These are phyloP conservation scores for Semnopithecus entellus DNA, from an alignment of 2,113 vertebrate genomes.

Conservation along the genomic window DNA sequence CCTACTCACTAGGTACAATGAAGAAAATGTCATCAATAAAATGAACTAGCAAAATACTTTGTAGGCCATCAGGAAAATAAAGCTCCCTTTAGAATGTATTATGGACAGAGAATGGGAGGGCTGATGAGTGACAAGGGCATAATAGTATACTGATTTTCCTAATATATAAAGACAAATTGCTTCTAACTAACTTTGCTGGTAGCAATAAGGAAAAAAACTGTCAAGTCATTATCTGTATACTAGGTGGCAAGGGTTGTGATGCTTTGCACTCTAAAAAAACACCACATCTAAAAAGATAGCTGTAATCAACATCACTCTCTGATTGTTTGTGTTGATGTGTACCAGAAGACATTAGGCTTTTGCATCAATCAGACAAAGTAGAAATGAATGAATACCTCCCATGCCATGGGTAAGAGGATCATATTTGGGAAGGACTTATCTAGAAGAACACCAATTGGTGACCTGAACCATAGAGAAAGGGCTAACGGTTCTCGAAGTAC, in stretches of 20 bases:
- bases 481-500: background rate
- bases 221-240: background rate
- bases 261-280: background rate
- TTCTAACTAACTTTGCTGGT: background rate
- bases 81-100: no score
- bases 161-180: background rate
- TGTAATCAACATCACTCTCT: background rate
- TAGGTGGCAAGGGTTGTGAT: no score
- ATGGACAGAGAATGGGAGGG: no score
- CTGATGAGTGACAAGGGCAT: no score
- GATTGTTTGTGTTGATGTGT: background rate
- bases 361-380: background rate
- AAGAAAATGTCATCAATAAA: no score
- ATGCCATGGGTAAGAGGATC: background rate
- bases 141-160: background rate
- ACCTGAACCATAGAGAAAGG: no score
- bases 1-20: no score
- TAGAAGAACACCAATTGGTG: background rate
- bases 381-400: background rate
- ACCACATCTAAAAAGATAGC: background rate
- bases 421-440: background rate
- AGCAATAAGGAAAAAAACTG: background rate
- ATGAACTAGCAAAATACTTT: no score
- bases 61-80: no score
- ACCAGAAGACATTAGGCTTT: background rate